Conservation (phyloP, 1,140 invertebrate genomes). For the Idris sp. region DNA sequence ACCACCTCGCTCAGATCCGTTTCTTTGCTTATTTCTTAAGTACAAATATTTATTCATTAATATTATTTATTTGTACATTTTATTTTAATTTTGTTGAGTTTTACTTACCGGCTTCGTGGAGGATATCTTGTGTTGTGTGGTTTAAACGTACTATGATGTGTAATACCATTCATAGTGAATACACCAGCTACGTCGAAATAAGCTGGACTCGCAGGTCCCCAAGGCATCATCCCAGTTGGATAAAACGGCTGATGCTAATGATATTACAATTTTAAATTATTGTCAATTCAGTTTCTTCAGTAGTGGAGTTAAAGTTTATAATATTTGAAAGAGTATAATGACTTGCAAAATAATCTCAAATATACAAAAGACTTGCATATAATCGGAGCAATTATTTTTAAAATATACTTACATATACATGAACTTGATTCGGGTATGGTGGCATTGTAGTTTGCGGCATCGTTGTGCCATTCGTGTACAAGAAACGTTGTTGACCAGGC, state of each 20-base stretch:
- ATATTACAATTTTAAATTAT: slow-evolving; percentile 16
- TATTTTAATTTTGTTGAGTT: slow-evolving; percentile 4
- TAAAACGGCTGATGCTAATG: slow-evolving; percentile 80
- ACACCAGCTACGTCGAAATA: slow-evolving; percentile 86
- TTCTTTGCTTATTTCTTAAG: slow-evolving; percentile 74
- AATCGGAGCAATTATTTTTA: too few species aligned
- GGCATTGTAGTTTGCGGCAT: slow-evolving; percentile 78
- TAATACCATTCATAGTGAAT: slow-evolving; percentile 86
- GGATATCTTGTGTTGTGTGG: slow-evolving; percentile 77
- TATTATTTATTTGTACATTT: too few species aligned
- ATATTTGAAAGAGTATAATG: too few species aligned
- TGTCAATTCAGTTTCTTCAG: too few species aligned
- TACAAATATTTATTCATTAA: too few species aligned
- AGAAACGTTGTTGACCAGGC: slow-evolving; percentile 81
- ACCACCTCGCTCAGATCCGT: slow-evolving; percentile 70
- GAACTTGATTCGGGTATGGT: slow-evolving; percentile 82
- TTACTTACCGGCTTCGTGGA: slow-evolving; percentile 71
- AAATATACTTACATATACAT: slow-evolving; percentile 83
- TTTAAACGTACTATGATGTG: slow-evolving; percentile 83
- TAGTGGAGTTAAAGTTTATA: too few species aligned
- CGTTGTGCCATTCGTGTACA: slow-evolving; percentile 82
- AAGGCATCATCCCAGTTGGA: slow-evolving; percentile 80
- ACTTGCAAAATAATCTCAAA: too few species aligned
- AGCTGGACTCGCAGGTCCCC: slow-evolving; percentile 80
- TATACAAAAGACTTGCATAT: too few species aligned